A percentile compares a stretch with the other conserved stretches of the same genome.
phyloP scores from a whole-genome alignment of 92 coral and sea anemone genomes.

The Palythoa caribaeorum region DNA sequence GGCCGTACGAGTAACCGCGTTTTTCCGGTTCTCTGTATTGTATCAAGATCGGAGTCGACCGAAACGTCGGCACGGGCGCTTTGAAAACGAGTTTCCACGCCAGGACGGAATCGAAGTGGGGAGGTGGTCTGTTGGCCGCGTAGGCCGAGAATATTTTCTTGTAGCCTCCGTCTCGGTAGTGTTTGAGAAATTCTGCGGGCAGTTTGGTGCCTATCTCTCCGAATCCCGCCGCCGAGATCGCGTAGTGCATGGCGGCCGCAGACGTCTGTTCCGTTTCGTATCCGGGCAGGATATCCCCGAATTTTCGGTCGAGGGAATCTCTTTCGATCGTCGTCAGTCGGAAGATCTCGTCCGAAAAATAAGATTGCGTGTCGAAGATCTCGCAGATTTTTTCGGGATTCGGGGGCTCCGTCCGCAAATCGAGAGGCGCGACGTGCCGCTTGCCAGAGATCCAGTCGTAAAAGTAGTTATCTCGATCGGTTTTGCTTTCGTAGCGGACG shows the following conservation, averaged over 20 bases:
- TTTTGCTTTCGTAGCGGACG: not conserved
- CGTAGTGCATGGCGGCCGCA: not conserved
- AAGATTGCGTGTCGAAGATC: not conserved
- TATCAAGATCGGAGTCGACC: not conserved
- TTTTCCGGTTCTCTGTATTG: not conserved
- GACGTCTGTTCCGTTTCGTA: not conserved
- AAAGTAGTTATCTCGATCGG: not conserved
- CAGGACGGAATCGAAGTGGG: not conserved
- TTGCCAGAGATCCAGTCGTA: not conserved
- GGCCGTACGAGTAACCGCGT: not conserved
- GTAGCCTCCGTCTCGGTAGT: not conserved
- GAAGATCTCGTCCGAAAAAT: not conserved
- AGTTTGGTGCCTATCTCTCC: not conserved
- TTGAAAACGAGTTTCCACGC: not conserved
- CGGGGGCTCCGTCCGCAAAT: not conserved
- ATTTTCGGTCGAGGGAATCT: not conserved
- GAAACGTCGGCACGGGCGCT: not conserved
- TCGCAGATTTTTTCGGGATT: not conserved
- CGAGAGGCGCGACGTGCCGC: not conserved
- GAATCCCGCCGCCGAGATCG: not conserved
- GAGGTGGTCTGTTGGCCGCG: not conserved
- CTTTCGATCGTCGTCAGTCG: not conserved
- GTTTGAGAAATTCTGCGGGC: not conserved
- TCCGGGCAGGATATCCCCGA: not conserved
- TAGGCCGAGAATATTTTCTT: not conserved